A percentile compares a stretch with the other conserved stretches of the same genome.
Conservation (phyloP, 2,888 invertebrate species). For the Troides helena region DNA sequence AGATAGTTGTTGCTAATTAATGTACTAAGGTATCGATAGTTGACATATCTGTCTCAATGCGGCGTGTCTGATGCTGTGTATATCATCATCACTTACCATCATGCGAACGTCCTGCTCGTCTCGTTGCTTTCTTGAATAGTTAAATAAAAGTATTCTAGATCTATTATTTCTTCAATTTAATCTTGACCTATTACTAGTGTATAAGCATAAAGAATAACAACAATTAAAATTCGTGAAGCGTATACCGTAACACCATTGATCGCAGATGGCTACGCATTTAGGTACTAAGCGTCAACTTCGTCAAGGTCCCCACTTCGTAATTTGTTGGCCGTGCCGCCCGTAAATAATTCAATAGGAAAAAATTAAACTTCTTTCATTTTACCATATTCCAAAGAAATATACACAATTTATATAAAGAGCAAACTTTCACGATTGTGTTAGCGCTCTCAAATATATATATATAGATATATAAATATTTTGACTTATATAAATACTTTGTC, state of each 20-base stretch:
- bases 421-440: not conserved
- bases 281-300: slow-evolving; percentile 1
- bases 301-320: slow-evolving; percentile 1
- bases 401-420: not conserved
- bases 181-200: not conserved
- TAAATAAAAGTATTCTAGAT: too few relatives aligned
- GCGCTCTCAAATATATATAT: too few relatives aligned
- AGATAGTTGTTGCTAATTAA: too few relatives aligned
- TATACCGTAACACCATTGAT: slow-evolving; percentile 2
- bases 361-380: not conserved
- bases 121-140: too few relatives aligned
- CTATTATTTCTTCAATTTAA: not conserved
- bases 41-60: too few relatives aligned
- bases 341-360: not conserved
- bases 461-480: too few relatives aligned
- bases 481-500: too few relatives aligned
- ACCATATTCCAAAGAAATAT: not conserved
- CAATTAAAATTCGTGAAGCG: slow-evolving; percentile 16
- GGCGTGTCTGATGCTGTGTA: too few relatives aligned
- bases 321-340: not conserved
- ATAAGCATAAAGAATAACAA: not conserved
- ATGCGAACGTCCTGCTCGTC: too few relatives aligned
- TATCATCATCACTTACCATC: too few relatives aligned
- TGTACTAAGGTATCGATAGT: too few relatives aligned
- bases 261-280: slow-evolving; percentile 9